A percentile compares a stretch with the other conserved stretches of the same genome.
Evolutionary conservation across 2,113 vertebrate species (phyloP).

Genomic region (Pygoscelis adeliae): DNA sequence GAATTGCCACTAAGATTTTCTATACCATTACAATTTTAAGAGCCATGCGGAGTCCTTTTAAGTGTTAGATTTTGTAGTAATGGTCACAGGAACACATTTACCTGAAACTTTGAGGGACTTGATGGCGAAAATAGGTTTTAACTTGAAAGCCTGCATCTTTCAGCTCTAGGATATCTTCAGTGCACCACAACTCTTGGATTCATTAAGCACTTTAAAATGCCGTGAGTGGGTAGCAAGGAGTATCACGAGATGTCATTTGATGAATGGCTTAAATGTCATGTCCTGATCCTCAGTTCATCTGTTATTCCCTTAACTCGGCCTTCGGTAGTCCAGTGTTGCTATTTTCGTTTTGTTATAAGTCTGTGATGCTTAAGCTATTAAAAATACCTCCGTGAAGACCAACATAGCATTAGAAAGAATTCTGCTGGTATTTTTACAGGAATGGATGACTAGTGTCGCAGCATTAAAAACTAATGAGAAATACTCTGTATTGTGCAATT

Average conservation of each 20-base stretch:
- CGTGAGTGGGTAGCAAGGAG: constrained; percentile 11
- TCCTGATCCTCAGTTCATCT: constrained; percentile 19
- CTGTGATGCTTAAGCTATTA: constrained; percentile 10
- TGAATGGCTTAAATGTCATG: constrained; percentile 23
- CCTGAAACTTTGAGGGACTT: neutral
- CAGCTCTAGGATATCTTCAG: neutral
- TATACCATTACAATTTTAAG: neutral
- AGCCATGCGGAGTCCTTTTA: neutral
- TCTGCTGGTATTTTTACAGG: neutral
- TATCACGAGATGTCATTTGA: neutral
- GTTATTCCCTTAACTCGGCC: neutral
- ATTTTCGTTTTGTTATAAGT: constrained; percentile 5
- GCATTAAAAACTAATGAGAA: neutral
- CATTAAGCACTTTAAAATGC: constrained; percentile 5
- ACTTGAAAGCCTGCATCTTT: neutral
- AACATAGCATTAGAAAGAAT: neutral
- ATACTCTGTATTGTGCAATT: neutral
- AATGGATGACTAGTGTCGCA: neutral
- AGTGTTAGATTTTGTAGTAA: neutral
- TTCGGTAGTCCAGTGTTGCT: neutral
- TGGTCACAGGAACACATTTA: neutral
- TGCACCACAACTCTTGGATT: neutral
- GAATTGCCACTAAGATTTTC: neutral
- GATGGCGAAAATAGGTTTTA: neutral
- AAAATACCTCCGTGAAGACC: neutral